Percentiles rank a stretch among this genome's conserved stretches.
Evolutionary conservation across 2,888 invertebrate species (phyloP).

Genomic region (Xylophagus ater): DNA sequence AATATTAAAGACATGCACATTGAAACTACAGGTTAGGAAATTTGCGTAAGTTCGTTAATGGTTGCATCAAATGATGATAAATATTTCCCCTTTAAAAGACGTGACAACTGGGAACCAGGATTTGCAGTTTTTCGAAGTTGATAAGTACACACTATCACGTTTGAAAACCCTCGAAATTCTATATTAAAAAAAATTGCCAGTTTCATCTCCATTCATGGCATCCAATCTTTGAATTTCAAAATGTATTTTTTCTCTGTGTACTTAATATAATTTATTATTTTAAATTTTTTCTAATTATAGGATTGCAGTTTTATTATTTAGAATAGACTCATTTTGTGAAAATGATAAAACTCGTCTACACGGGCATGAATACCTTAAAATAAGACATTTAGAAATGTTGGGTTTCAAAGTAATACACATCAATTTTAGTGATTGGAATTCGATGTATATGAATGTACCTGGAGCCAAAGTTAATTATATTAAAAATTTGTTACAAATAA

Average conservation of each 20-base stretch:
- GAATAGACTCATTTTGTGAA: slow-evolving; percentile 37
- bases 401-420: slow-evolving; percentile 48
- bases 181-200: too few species aligned
- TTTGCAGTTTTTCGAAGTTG: too few species aligned
- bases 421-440: slow-evolving; percentile 44
- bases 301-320: slow-evolving; percentile 41
- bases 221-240: too few species aligned
- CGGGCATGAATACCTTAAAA: slow-evolving; percentile 43
- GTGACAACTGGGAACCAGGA: too few species aligned
- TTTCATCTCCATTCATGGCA: too few species aligned
- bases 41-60: too few species aligned
- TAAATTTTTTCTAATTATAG: slow-evolving; percentile 12
- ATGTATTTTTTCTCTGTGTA: too few species aligned
- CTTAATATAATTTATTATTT: neutral
- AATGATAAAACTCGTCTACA: slow-evolving; percentile 42
- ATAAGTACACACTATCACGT: too few species aligned
- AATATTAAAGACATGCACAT: neutral
- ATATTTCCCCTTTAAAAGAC: too few species aligned
- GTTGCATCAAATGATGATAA: too few species aligned
- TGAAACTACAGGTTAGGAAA: too few species aligned
- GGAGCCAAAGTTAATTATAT: slow-evolving; percentile 41
- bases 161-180: too few species aligned
- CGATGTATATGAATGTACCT: slow-evolving; percentile 42
- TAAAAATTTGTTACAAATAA: slow-evolving; percentile 32
- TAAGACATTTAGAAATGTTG: slow-evolving; percentile 51